Evolutionary conservation across 2,888 invertebrate species (phyloP).

Genomic region (Apamea sordens): DNA sequence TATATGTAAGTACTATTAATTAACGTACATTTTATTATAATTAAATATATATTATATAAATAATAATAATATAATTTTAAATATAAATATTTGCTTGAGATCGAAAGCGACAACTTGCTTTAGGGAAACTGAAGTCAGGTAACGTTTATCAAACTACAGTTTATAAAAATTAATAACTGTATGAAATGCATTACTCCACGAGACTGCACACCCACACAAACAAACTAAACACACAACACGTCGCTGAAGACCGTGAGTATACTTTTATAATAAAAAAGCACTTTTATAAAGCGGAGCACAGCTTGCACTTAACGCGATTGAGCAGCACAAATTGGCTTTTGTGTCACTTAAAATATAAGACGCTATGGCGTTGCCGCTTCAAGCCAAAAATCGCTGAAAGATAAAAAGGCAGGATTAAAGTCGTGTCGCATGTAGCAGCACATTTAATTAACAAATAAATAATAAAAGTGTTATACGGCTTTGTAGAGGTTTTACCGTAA

Average conservation of each 20-base stretch:
- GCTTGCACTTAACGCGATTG: conserved; percentile 71
- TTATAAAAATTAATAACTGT: conserved; percentile 13
- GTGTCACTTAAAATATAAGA: conserved; percentile 49
- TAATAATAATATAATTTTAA: conserved; percentile 27
- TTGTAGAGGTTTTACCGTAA: conserved; percentile 24
- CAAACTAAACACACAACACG: conserved; percentile 77
- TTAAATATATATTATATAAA: conserved; percentile 9
- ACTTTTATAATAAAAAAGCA: conserved; percentile 71
- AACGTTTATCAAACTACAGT: conserved; percentile 13
- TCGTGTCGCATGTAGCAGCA: conserved; percentile 50
- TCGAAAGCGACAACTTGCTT: conserved; percentile 4
- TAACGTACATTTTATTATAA: conserved; percentile 30
- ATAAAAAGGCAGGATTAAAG: conserved; percentile 42
- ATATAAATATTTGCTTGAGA: conserved; percentile 22
- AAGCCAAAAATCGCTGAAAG: conserved; percentile 59
- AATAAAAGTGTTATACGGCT: conserved; percentile 17
- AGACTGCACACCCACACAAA: conserved; percentile 79
- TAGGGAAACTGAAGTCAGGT: conserved; percentile 14
- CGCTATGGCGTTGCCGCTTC: conserved; percentile 59
- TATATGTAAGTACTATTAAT: conserved; percentile 27
- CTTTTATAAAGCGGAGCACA: conserved; percentile 73
- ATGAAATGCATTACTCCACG: conserved; percentile 74
- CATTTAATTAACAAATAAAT: conserved; percentile 46
- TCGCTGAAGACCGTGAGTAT: conserved; percentile 86
- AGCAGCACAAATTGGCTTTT: conserved; percentile 64